Base-by-base conservation (phyloP, 1,140 invertebrate genomes). In the Triops longicaudatus region DNA sequence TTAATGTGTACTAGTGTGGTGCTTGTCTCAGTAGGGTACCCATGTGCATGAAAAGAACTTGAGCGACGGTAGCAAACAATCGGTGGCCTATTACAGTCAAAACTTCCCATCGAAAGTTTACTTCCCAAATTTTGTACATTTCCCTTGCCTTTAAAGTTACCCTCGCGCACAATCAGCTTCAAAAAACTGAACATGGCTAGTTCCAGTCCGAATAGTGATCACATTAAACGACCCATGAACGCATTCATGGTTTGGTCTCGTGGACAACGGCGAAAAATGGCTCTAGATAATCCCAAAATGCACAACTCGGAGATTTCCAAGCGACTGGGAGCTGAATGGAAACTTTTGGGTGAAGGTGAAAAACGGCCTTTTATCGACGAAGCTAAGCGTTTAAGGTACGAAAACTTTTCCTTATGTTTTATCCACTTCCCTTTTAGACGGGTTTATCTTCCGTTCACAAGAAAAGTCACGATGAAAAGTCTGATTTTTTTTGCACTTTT, bases 271-370 rank as follows among this genome's bases (percentile, higher is more conserved):
- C 86, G 93, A 78, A 96, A 98, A 87, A 98, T 98, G 93, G 96
- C 97, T 4, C 94, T 97, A 83, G 96, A 98, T 82, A 98, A 98
- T 86, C 96, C 98, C 0, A 99, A 99, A 86, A 99, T 99, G 98
- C 98, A 99, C 85, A 99, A 99, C 82, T 98, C 96, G 0, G 98
- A 99, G 86, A 99, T 99, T 81, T 95, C 93, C 11, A 99, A 99
- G 84, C 87, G 97, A 37, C 87, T 99, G 42, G 98, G 98, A 90
- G 79, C 91, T 6, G 91, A 94, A 81, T 98, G 96, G 96, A 96
- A 96, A 83, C 85, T 92, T 77, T 87, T 98, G 22, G 91, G 90
- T 63, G 94, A 97, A 82, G 89, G 89, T 81, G 93, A 98, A 82
- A 93, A 96, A 81, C 86, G 93, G 78, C 74, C 81, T 3, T 82